Evolutionary conservation across 2,113 vertebrate species (phyloP).

Genomic region (Tonatia bakeri): DNA sequence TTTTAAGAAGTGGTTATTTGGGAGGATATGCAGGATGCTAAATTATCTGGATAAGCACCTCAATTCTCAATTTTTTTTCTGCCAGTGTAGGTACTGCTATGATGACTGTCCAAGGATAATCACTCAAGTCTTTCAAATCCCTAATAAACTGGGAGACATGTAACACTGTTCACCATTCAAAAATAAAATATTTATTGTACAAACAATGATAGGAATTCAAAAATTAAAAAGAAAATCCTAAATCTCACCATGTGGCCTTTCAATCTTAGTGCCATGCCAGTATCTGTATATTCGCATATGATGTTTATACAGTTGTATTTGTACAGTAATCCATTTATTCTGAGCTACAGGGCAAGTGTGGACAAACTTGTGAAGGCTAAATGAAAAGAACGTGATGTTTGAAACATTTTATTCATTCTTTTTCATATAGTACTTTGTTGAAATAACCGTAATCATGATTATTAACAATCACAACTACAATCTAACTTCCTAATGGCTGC

Average conservation of each 20-base stretch:
- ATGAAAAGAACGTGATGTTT: background rate
- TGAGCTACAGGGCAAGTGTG: background rate
- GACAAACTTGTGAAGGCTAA: background rate
- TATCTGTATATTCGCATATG: background rate
- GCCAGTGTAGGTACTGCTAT: background rate
- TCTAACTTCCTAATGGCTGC: background rate
- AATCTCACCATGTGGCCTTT: background rate
- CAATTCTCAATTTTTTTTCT: background rate
- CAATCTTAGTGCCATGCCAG: background rate
- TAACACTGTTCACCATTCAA: constrained; percentile 1
- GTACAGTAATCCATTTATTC: background rate
- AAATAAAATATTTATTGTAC: constrained; percentile 9
- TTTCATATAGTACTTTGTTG: constrained; percentile 19
- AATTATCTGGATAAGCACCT: background rate
- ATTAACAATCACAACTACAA: background rate
- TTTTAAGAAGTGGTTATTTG: constrained; percentile 20
- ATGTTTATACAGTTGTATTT: background rate
- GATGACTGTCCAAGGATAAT: background rate
- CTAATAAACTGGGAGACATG: background rate
- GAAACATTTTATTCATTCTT: constrained; percentile 29
- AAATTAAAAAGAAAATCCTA: constrained; percentile 18
- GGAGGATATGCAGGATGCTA: background rate
- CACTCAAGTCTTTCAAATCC: background rate
- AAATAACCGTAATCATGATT: constrained; percentile 10
- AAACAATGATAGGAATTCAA: background rate